These are phyloP conservation scores for Scaptomyza flava DNA, from an alignment of 2,888 invertebrate genomes.

Conservation along the genomic window DNA sequence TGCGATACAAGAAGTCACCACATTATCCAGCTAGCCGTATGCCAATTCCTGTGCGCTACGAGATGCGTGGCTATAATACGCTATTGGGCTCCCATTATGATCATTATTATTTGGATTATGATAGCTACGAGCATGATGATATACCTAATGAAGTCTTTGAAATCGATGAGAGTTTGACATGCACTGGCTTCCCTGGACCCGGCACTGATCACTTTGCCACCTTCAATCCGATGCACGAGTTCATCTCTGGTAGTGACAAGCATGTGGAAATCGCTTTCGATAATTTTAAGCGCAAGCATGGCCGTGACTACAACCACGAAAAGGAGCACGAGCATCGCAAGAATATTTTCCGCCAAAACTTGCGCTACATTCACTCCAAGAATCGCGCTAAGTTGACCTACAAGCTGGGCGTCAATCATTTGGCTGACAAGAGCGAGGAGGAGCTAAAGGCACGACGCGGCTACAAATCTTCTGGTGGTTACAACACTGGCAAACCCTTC, in stretches of 20 bases:
- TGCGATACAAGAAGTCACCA: conserved; percentile 89
- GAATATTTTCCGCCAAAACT: conserved; percentile 93
- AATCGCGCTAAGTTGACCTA: conserved; percentile 91
- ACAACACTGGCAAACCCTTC: conserved; percentile 92
- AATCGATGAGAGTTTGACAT: conserved; percentile 87
- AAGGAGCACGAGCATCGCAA: conserved; percentile 89
- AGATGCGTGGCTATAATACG: conserved; percentile 97
- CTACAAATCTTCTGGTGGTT: conserved; percentile 86
- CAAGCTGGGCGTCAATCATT: conserved; percentile 92
- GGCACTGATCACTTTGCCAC: conserved; percentile 92
- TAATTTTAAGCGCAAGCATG: conserved; percentile 89
- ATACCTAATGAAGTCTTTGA: conserved; percentile 90
- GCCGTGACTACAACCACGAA: conserved; percentile 87
- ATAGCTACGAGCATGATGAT: conserved; percentile 87
- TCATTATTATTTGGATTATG: conserved; percentile 95
- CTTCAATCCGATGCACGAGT: conserved; percentile 97
- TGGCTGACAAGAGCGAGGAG: conserved; percentile 92
- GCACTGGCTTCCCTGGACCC: conserved; percentile 94
- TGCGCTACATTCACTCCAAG: conserved; percentile 91
- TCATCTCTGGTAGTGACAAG: conserved; percentile 90
- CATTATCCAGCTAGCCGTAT: conserved; percentile 84
- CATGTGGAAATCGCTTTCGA: conserved; percentile 91
- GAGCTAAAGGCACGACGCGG: conserved; percentile 92
- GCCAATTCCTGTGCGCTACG: conserved; percentile 92
- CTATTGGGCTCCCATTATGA: conserved; percentile 98